Percentiles rank a stretch among this genome's conserved stretches.
These are phyloP conservation scores for Pseudotriccus pelzelni DNA, from an alignment of 2,797 vertebrate genomes.

Conservation along the genomic window DNA sequence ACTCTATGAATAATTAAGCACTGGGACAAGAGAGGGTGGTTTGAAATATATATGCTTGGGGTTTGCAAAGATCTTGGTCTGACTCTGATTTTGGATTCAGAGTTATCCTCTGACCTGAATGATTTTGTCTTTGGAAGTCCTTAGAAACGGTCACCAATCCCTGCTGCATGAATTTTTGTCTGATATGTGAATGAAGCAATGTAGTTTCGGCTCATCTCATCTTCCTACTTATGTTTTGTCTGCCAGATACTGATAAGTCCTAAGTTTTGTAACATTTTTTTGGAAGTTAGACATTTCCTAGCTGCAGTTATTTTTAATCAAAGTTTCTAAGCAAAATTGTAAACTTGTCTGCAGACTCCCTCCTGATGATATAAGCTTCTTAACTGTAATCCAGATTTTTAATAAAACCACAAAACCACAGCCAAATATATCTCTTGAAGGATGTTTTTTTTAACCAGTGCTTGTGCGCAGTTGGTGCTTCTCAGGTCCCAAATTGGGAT, in stretches of 20 bases:
- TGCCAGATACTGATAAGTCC: neutral
- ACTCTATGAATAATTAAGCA: neutral
- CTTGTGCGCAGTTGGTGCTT: neutral
- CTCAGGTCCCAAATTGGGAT: neutral
- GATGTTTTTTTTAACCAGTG: neutral
- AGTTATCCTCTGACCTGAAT: neutral
- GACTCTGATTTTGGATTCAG: neutral
- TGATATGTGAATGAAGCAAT: neutral
- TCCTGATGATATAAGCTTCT: constrained; percentile 19
- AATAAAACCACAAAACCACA: neutral
- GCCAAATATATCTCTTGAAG: neutral
- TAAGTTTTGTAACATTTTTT: neutral
- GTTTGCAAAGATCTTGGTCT: neutral
- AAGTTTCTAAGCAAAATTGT: neutral
- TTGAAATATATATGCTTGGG: neutral
- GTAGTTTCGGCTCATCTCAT: neutral
- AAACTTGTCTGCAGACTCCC: neutral
- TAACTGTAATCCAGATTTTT: constrained; percentile 32
- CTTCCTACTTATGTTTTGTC: neutral
- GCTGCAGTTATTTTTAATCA: neutral
- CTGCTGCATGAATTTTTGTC: neutral
- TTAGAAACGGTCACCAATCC: neutral
- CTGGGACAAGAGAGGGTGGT: neutral
- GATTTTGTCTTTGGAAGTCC: neutral
- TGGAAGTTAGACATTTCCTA: neutral